Evolutionary conservation across 2,113 vertebrate genomes (phyloP).

Genomic region (Neogale vison): DNA sequence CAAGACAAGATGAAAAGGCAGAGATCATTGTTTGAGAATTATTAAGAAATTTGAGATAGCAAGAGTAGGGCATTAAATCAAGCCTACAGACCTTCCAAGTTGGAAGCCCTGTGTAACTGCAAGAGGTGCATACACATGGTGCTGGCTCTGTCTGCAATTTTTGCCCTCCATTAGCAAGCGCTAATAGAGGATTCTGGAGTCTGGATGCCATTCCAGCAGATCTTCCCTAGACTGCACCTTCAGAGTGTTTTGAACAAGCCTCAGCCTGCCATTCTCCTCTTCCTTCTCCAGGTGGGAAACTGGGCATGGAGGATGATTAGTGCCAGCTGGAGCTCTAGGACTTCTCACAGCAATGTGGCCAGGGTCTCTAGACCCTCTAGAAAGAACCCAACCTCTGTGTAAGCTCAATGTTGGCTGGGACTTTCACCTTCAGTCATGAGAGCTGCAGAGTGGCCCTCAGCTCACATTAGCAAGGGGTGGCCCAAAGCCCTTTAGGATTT

Average conservation of each 20-base stretch:
- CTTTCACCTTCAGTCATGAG: not conserved
- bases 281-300: not conserved
- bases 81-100: not conserved
- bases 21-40: not conserved
- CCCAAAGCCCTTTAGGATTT: not conserved
- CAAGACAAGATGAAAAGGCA: not conserved
- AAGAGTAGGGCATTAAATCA: not conserved
- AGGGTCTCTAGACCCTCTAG: not conserved
- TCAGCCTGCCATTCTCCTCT: not conserved
- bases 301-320: not conserved
- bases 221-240: not conserved
- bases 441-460: not conserved
- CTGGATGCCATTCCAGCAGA: not conserved
- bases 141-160: not conserved
- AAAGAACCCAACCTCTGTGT: rapidly evolving
- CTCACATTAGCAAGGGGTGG: not conserved
- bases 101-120: not conserved
- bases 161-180: not conserved
- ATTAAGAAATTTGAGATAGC: not conserved
- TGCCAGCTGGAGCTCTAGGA: not conserved
- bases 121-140: rapidly evolving
- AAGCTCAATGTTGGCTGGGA: not conserved
- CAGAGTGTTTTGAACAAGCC: not conserved
- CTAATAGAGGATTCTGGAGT: not conserved
- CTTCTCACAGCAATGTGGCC: not conserved